A percentile compares a stretch with the other conserved stretches of the same genome.
phyloP scores from a whole-genome alignment of 1,140 invertebrate genomes.

The Oedothorax gibbosus region DNA sequence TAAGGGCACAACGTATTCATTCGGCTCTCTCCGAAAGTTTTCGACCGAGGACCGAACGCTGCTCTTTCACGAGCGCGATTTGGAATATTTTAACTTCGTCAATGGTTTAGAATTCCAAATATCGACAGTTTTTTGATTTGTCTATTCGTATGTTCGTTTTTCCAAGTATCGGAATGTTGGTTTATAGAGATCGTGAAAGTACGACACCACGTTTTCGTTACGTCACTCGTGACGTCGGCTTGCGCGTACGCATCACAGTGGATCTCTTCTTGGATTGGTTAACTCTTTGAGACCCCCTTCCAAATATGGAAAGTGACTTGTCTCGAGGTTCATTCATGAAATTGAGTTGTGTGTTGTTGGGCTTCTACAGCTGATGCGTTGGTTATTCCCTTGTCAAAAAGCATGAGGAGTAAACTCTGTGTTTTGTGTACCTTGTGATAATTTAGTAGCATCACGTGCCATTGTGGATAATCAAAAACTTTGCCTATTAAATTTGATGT shows the following conservation, averaged over 20 bases:
- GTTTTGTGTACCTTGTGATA: neutral
- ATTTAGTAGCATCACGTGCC: constrained; percentile 1
- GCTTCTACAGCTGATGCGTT: constrained; percentile 28
- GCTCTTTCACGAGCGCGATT: neutral
- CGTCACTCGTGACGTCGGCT: constrained; percentile 33
- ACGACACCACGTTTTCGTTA: constrained; percentile 31
- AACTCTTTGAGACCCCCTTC: constrained; percentile 1
- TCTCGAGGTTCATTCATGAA: constrained; percentile 43
- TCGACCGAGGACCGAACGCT: neutral
- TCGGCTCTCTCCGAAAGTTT: neutral
- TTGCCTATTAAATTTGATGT: neutral
- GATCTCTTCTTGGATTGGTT: constrained; percentile 17
- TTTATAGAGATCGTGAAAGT: constrained; percentile 19
- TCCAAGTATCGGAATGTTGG: neutral
- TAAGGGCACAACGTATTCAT: constrained; percentile 4
- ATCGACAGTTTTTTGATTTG: too few relatives aligned
- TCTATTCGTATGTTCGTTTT: neutral
- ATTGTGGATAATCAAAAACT: neutral
- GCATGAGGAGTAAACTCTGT: neutral
- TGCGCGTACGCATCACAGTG: constrained; percentile 24
- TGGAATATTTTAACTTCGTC: neutral
- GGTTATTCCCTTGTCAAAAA: constrained; percentile 1
- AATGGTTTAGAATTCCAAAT: neutral
- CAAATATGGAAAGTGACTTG: constrained; percentile 48
- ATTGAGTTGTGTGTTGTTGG: constrained; percentile 13